A percentile compares a stretch with the other conserved stretches of the same genome.
Conservation (phyloP, 1,140 invertebrate genomes). For the Temnothorax longispinosus region DNA sequence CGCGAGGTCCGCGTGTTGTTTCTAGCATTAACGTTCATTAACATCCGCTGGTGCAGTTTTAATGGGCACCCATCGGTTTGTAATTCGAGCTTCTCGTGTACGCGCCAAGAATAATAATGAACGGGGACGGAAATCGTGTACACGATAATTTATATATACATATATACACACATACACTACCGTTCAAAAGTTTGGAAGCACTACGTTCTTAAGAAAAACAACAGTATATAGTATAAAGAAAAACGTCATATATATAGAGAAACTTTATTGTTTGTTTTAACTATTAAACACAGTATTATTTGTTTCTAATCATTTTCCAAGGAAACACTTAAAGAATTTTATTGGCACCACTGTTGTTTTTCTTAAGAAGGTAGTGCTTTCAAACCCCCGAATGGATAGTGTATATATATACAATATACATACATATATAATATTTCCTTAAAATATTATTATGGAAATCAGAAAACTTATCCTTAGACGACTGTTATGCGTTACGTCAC, state of each 20-base stretch:
- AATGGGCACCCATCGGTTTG: conserved; percentile 46
- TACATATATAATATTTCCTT: no score
- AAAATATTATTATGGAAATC: background rate
- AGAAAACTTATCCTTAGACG: background rate
- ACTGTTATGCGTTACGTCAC: background rate
- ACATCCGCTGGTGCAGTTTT: conserved; percentile 64
- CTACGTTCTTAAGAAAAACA: no score
- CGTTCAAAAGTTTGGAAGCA: no score
- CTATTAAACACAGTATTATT: no score
- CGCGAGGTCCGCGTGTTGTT: conserved; percentile 40
- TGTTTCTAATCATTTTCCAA: no score
- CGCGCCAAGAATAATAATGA: conserved; percentile 3
- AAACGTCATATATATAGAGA: no score
- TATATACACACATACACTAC: background rate
- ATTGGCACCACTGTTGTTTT: no score
- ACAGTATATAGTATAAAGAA: background rate
- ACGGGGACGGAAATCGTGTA: background rate
- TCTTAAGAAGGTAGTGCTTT: no score
- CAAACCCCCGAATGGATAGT: no score
- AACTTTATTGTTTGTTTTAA: no score
- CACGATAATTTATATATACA: background rate
- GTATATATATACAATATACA: no score
- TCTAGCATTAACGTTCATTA: conserved; percentile 68
- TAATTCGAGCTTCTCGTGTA: conserved; percentile 1
- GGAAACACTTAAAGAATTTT: no score